These are phyloP conservation scores for Drosophila eugracilis DNA, from an alignment of 1,140 invertebrate species.

Conservation along the genomic window DNA sequence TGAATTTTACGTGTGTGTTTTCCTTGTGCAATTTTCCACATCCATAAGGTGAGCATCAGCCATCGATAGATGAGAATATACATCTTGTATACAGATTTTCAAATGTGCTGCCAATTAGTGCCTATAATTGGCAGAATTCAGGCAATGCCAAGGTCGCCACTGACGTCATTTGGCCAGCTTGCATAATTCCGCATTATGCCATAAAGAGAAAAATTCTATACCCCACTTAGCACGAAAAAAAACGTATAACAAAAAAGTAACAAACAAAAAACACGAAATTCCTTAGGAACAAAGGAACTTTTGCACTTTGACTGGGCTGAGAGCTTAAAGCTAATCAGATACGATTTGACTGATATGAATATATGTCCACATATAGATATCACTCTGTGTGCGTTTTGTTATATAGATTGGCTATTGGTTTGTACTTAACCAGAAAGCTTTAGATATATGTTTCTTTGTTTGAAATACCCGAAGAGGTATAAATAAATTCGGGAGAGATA, in stretches of 20 bases:
- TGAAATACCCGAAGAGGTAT: slow-evolving; percentile 15
- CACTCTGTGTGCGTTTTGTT: slow-evolving; percentile 11
- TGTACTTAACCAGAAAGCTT: slow-evolving; percentile 36
- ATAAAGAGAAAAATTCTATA: slow-evolving; percentile 30
- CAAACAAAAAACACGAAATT: slow-evolving; percentile 42
- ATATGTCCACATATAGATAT: slow-evolving; percentile 15
- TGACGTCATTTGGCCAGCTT: slow-evolving; percentile 62
- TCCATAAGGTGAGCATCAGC: slow-evolving; percentile 25
- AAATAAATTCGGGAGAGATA: slow-evolving; percentile 3
- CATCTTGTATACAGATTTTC: background rate
- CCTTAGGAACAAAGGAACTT: slow-evolving; percentile 51
- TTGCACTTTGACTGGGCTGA: slow-evolving; percentile 39
- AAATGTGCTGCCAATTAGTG: slow-evolving; percentile 16
- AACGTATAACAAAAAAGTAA: slow-evolving; percentile 2
- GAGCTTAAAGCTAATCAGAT: slow-evolving; percentile 74
- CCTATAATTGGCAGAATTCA: slow-evolving; percentile 18
- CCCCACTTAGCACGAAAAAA: background rate
- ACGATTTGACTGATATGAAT: slow-evolving; percentile 47
- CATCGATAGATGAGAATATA: background rate
- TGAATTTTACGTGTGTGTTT: slow-evolving; percentile 12
- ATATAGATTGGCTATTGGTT: slow-evolving; percentile 50
- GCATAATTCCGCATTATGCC: slow-evolving; percentile 59
- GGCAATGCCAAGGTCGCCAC: slow-evolving; percentile 47
- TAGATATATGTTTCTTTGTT: slow-evolving; percentile 41
- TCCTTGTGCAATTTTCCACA: slow-evolving; percentile 13